Base-by-base conservation (phyloP, 2,797 vertebrate genomes). In the Xenops minutus region DNA sequence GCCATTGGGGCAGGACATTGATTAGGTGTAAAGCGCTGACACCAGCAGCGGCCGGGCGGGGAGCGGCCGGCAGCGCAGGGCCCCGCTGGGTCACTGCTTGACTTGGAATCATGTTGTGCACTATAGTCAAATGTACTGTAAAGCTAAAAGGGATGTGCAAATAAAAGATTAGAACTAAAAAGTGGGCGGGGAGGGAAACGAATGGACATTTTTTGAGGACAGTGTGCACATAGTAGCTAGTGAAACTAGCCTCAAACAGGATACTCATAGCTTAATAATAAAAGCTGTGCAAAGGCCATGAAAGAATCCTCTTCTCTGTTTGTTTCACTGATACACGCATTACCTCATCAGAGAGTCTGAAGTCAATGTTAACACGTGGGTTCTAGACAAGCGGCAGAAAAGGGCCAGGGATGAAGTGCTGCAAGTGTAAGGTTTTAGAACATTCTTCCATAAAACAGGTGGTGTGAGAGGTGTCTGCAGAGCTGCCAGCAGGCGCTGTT, bases 61-160 rank as follows among this genome's bases (percentile, higher is more conserved):
- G 95, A 97, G 98, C 98, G 97, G 96, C 98, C 98, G 97, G 98
- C 98, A 98, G 98, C 97, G 89, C 97, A 96, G 97, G 95, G 98
- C 96, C 98, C 98, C 68, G 9, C 76, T 89, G 95, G 97, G 97
- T 96, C 98, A 97, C 98, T 97, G 97, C 92, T 97, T 97, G 98
- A 98, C 98, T 99, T 98, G 98, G 98, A 99, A 98, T 98, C 98
- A 98, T 98, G 97, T 98, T 98, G 99, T 99, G 99, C 99, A 99
- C 99, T 99, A 99, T 98, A 98, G 99, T 99, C 98, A 99, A 98
- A 98, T 98, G 98, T 99, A 99, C 99, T 99, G 99, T 99, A 99
- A 99, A 98, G 98, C 98, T 98, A 98, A 99, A 99, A 99, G 98
- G 99, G 99, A 99, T 98, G 98, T 99, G 98, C 98, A 99, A 98